Evolutionary conservation across 2,113 vertebrate genomes (phyloP), one percentile per base, ranked within the genome.

Genomic region (Hirundichthys speculiger): DNA sequence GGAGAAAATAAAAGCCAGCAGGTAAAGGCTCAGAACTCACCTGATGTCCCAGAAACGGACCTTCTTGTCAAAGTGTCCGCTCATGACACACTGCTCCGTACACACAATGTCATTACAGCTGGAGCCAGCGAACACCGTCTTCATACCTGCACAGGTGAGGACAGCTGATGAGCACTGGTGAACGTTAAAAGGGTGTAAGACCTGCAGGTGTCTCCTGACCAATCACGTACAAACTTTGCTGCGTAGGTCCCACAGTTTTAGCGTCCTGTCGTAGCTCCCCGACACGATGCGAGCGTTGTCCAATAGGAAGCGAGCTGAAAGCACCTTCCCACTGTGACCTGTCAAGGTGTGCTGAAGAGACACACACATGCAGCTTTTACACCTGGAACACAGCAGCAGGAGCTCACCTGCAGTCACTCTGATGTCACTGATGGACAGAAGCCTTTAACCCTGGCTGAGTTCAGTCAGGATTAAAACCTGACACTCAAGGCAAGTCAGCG

Each of bases 11-110:
- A n/a, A n/a, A 18, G 24, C 15, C 18, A 55, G 38, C 12, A 21
- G 52, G 3, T 41, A 7, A 43, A 18, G 15, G 10, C 11, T 13
- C 38, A 11, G 55, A 30, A 30, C 88, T 87, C 92, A 97, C 97
- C 97, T 94, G 88, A 98, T 99, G 79, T 99, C 98, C 98, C 98
- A 99, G 91, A 98, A 98, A 10, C 98, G 95, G 41, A 99, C 94
- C 77, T 99, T 99, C 94, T 99, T 99, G 65, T 99, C 98, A 40
- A 98, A 99, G 80, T 99, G 98, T 59, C 97, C 98, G 13, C 98
- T 99, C 96, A 99, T 99, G 14, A 99, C 97, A 76, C 98, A 99
- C 63, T 99, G 98, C 76, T 99, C 98, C 0, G 98, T 98, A 86
- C 98, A 99, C 10, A 97, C 96, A 0, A 99, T 95, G 77, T 99